These are phyloP conservation scores for Montipora efflorescens DNA, from an alignment of 64 coral and sea anemone species.

Conservation along the genomic window DNA sequence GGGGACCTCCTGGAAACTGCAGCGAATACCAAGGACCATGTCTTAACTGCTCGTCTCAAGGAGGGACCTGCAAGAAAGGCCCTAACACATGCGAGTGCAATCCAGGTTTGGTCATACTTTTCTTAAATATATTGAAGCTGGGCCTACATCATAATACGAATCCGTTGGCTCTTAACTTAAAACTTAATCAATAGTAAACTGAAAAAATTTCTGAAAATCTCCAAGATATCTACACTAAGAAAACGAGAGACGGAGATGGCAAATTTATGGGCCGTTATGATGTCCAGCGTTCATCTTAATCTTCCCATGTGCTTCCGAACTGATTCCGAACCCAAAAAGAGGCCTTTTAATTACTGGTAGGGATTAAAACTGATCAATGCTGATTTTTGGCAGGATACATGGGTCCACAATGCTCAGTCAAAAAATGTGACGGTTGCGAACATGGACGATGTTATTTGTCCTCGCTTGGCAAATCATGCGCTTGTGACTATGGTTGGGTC, in stretches of 20 bases:
- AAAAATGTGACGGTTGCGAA: constrained; percentile 86
- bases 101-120: constrained; percentile 39
- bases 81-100: constrained; percentile 87
- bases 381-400: constrained; percentile 54
- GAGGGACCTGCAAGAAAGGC: constrained; percentile 79
- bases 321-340: too few species aligned
- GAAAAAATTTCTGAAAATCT: too few species aligned
- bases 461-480: constrained; percentile 60
- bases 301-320: too few species aligned
- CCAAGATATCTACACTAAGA: too few species aligned
- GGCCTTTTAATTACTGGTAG: too few species aligned
- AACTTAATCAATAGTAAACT: too few species aligned
- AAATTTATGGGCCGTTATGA: too few species aligned
- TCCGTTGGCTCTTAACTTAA: too few species aligned
- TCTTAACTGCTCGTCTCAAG: constrained; percentile 72
- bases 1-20: constrained; percentile 63
- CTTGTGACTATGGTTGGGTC: constrained; percentile 67
- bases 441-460: constrained; percentile 69
- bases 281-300: too few species aligned
- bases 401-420: constrained; percentile 77
- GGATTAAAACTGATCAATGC: too few species aligned
- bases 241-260: too few species aligned
- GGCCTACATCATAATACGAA: too few species aligned
- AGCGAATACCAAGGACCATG: constrained; percentile 68
- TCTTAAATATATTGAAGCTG: background rate